phyloP scores from a whole-genome alignment of 2,797 vertebrate species.

The Oreochromis mossambicus region DNA sequence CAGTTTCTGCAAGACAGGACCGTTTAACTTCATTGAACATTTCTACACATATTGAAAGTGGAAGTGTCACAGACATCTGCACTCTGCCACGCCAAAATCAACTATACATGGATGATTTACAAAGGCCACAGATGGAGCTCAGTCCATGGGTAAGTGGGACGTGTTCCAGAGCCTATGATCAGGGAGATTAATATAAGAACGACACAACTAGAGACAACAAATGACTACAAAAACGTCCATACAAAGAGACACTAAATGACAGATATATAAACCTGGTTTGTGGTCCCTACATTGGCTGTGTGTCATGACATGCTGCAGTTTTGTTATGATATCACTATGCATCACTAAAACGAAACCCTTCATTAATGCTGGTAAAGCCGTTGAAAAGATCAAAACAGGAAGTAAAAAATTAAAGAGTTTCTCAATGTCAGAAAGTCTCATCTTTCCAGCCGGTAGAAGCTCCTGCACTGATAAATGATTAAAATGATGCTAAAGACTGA shows the following conservation, averaged over 20 bases:
- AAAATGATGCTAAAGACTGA: not conserved
- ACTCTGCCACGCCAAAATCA: not conserved
- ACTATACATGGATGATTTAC: not conserved
- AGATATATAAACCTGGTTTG: rapidly evolving
- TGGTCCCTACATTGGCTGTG: not conserved
- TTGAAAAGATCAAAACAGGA: not conserved
- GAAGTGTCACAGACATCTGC: not conserved
- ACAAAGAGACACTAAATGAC: not conserved
- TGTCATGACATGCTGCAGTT: not conserved
- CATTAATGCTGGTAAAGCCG: not conserved
- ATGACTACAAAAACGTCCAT: not conserved
- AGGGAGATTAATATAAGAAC: not conserved
- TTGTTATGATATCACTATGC: not conserved
- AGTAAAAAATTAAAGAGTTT: not conserved
- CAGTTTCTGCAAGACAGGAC: not conserved
- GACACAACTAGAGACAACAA: not conserved
- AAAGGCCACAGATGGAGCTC: not conserved
- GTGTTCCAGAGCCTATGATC: not conserved
- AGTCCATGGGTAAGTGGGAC: not conserved
- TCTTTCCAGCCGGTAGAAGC: not conserved
- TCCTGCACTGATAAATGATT: not conserved
- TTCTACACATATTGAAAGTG: not conserved
- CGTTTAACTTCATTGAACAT: rapidly evolving
- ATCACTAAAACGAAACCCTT: not conserved
- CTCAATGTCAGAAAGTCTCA: not conserved